A percentile compares a stretch with the other conserved stretches of the same genome.
Conservation (phyloP, 2,797 vertebrate genomes). For the Balearica regulorum region DNA sequence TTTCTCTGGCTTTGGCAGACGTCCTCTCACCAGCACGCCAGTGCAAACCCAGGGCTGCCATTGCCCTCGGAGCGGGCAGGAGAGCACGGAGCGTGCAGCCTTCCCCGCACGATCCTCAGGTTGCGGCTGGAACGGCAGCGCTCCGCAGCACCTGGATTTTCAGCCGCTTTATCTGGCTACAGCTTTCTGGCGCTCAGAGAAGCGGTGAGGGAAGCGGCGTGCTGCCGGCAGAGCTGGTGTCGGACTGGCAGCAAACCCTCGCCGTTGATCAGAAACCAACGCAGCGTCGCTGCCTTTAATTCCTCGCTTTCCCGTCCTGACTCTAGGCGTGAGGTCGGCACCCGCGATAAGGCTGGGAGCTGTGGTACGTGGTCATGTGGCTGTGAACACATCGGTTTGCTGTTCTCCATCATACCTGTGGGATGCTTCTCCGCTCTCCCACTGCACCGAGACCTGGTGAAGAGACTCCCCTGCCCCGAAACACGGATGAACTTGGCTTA, state of each 20-base stretch:
- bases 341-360: fast-evolving
- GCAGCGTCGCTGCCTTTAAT: fast-evolving
- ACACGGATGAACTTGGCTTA: fast-evolving
- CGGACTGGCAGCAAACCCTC: background rate
- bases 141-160: background rate
- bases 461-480: background rate
- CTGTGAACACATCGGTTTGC: fast-evolving
- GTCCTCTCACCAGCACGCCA: background rate
- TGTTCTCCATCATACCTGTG: fast-evolving
- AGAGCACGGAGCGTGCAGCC: background rate
- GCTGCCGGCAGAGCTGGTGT: background rate
- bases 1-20: background rate
- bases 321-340: fast-evolving
- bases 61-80: background rate
- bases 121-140: fast-evolving
- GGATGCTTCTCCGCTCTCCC: background rate
- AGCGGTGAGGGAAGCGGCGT: fast-evolving
- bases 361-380: fast-evolving
- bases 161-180: background rate
- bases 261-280: fast-evolving
- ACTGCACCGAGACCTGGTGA: fast-evolving
- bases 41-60: background rate
- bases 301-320: fast-evolving
- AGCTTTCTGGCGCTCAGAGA: fast-evolving
- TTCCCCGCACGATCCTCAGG: fast-evolving